phyloP scores from a whole-genome alignment of 2,888 invertebrate genomes.

The Tetrapedia diversipes region DNA sequence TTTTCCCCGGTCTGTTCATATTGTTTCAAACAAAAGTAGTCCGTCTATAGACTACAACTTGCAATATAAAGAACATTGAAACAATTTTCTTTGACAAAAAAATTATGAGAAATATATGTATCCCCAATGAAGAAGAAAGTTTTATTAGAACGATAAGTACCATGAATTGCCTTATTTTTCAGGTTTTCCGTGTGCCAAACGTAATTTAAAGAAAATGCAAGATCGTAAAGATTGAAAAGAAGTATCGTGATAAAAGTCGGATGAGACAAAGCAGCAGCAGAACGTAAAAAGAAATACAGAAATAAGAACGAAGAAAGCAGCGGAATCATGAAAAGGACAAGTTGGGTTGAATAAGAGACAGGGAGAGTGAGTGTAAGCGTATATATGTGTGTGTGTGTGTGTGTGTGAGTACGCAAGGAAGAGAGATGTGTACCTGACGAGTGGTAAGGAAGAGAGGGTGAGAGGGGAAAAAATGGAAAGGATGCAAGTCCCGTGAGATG shows the following conservation, averaged over 20 bases:
- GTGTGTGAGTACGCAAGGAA: background rate
- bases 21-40: too few relatives aligned
- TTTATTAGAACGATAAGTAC: too few relatives aligned
- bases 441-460: constrained; percentile 14
- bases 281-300: background rate
- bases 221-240: background rate
- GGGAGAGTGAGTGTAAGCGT: background rate
- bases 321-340: background rate
- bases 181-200: background rate
- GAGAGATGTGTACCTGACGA: constrained; percentile 23
- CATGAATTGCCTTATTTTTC: too few relatives aligned
- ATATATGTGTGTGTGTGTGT: too few relatives aligned
- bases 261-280: background rate
- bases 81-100: too few relatives aligned
- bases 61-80: too few relatives aligned
- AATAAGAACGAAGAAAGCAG: background rate
- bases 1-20: too few relatives aligned
- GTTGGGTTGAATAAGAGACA: background rate
- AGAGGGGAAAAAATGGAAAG: constrained; percentile 57
- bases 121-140: too few relatives aligned
- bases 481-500: constrained; percentile 74
- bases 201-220: background rate
- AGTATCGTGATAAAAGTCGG: background rate
- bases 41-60: too few relatives aligned
- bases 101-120: too few relatives aligned